phyloP scores from a whole-genome alignment of 2,888 invertebrate genomes.

The Cinara cedri region DNA sequence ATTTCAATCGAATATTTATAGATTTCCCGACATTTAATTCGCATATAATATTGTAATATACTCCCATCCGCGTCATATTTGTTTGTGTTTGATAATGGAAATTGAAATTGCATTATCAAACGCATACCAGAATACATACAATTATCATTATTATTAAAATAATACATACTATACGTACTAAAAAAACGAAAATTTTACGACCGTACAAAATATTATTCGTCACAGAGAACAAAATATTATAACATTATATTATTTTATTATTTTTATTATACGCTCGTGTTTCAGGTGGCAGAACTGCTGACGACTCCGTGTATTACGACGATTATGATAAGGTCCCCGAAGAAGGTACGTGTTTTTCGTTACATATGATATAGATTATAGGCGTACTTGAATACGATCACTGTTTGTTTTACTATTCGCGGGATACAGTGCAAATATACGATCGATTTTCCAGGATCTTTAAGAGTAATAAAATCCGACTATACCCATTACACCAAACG shows the following conservation, averaged over 20 bases:
- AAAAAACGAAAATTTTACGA: constrained; percentile 32
- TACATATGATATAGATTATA: constrained; percentile 33
- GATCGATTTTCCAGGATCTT: constrained; percentile 21
- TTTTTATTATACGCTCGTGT: constrained; percentile 53
- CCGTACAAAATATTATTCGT: constrained; percentile 28
- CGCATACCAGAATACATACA: neutral
- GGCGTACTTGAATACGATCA: neutral
- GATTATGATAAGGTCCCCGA: constrained; percentile 64
- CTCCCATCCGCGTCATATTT: neutral
- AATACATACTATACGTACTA: too few relatives aligned
- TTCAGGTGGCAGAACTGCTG: constrained; percentile 62
- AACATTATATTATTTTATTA: constrained; percentile 5
- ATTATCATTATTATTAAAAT: constrained; percentile 13
- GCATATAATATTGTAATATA: neutral
- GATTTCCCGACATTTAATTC: neutral
- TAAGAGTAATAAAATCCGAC: constrained; percentile 5
- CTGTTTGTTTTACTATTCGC: constrained; percentile 29
- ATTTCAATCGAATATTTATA: neutral
- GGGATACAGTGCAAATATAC: neutral
- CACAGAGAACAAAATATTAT: constrained; percentile 17
- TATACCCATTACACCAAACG: neutral
- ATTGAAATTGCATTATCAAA: neutral
- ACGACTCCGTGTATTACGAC: constrained; percentile 59
- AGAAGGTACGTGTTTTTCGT: constrained; percentile 63
- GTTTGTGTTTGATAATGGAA: constrained; percentile 17